phyloP scores from a whole-genome alignment of 2,113 vertebrate species.

The Telmatochromis sp. region DNA sequence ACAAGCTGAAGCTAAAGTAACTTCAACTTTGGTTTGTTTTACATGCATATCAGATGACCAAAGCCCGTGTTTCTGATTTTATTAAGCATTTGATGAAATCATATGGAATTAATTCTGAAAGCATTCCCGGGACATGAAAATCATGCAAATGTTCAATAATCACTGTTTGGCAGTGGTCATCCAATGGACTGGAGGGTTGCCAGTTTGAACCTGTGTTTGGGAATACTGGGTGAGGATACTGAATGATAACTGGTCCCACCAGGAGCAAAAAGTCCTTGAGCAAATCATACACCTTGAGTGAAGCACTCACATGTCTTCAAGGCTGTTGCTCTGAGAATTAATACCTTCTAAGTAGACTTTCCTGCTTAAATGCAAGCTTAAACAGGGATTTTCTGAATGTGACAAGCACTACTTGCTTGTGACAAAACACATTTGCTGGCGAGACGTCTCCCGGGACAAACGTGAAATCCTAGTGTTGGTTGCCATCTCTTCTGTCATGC shows the following conservation, averaged over 20 bases:
- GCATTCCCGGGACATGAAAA: neutral
- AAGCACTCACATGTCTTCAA: neutral
- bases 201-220: neutral
- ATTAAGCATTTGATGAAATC: neutral
- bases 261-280: neutral
- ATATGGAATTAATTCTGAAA: neutral
- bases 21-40: neutral
- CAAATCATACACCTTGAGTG: neutral
- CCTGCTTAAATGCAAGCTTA: neutral
- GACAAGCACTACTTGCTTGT: constrained; percentile 40
- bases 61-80: neutral
- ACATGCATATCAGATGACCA: neutral
- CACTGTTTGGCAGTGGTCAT: neutral
- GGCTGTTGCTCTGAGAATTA: neutral
- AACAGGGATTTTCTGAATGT: neutral
- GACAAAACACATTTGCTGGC: constrained; percentile 44
- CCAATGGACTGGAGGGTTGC: constrained; percentile 8
- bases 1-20: neutral
- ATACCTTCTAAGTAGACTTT: neutral
- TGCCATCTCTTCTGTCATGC: constrained; percentile 48
- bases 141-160: constrained; percentile 7
- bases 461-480: constrained; percentile 49
- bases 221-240: neutral
- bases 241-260: neutral
- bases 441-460: constrained; percentile 22